Base-by-base conservation (phyloP, 2,797 vertebrate genomes). In the Ceyx erithaca region DNA sequence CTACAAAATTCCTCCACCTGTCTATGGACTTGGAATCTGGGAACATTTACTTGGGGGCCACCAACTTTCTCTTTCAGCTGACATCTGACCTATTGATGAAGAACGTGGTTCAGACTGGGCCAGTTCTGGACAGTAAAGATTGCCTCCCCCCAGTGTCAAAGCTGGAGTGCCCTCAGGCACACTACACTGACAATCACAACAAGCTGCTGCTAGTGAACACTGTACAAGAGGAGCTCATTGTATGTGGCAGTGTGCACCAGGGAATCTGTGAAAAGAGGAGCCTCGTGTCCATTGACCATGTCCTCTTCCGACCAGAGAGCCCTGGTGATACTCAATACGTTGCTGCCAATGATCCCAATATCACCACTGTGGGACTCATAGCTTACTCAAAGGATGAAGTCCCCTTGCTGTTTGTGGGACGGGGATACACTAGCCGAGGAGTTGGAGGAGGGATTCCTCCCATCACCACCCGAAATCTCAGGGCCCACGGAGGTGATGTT, bases 241-340 rank as follows among this genome's bases (percentile, higher is more conserved):
- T 98, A 51, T 99, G 99, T 19, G 99, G 99, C 57, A 99, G 99
- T 0, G 98, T 99, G 68, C 98, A 99, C 97, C 99, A 99, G 95
- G 99, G 99, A 2, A 98, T 99, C 87, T 99, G 99, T 71, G 98
- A 99, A 95, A 99, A 99, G 89, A 98, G 99, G 67, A 98, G 97
- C 57, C 97, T 99, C 51, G 90, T 94, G 1, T 97, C 97, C 25
- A 97, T 99, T 0, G 66, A 96, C 31, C 87, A 59, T 0, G 96
- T 99, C 46, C 97, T 98, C 30, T 99, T 99, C 93, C 98, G 98
- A 18, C 98, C 98, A 0, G 98, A 98, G 89, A 97, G 98, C 76
- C 99, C 99, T 0, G 99, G 99, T 55, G 99, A 99, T 85, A 99
- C 99, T 9, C 99, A 99, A 69, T 99, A 99, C 0, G 99, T 99